phyloP scores from a whole-genome alignment of 2,888 invertebrate genomes.

The Entomobrya proxima region DNA sequence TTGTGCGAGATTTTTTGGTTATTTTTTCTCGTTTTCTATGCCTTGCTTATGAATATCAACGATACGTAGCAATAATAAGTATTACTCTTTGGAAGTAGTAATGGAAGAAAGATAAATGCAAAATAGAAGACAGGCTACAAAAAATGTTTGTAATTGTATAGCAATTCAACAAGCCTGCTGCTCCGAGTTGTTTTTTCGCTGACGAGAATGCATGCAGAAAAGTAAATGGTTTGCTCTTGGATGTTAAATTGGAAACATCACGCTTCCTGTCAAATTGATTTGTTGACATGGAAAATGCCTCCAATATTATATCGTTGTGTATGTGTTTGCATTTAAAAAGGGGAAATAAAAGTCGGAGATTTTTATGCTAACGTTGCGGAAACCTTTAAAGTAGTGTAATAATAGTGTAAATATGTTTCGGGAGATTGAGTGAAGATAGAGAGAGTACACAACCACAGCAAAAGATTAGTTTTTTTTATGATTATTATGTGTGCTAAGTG shows the following conservation, averaged over 20 bases:
- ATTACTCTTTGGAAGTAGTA: too few relatives aligned
- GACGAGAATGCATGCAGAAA: background rate
- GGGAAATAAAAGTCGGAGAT: background rate
- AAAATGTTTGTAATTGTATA: too few relatives aligned
- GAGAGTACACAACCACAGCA: too few relatives aligned
- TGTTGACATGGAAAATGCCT: conserved; percentile 58
- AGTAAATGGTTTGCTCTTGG: conserved; percentile 46
- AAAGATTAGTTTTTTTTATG: conserved; percentile 7
- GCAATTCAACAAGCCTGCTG: too few relatives aligned
- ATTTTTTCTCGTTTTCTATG: background rate
- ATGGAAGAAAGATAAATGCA: too few relatives aligned
- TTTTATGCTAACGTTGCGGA: conserved; percentile 32
- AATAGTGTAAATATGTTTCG: background rate
- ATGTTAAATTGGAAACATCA: conserved; percentile 66
- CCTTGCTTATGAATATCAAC: too few relatives aligned
- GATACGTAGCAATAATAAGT: too few relatives aligned
- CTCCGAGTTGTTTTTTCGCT: background rate
- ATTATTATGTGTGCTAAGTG: background rate
- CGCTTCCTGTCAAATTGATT: conserved; percentile 65
- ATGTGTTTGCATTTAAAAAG: background rate
- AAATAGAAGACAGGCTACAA: too few relatives aligned
- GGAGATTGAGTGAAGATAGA: conserved; percentile 3
- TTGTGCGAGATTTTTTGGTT: background rate
- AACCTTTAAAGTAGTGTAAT: conserved; percentile 2
- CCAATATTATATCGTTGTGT: too few relatives aligned